Conservation (phyloP, 1,140 invertebrate genomes). For the Diplogasteroides magnus region DNA sequence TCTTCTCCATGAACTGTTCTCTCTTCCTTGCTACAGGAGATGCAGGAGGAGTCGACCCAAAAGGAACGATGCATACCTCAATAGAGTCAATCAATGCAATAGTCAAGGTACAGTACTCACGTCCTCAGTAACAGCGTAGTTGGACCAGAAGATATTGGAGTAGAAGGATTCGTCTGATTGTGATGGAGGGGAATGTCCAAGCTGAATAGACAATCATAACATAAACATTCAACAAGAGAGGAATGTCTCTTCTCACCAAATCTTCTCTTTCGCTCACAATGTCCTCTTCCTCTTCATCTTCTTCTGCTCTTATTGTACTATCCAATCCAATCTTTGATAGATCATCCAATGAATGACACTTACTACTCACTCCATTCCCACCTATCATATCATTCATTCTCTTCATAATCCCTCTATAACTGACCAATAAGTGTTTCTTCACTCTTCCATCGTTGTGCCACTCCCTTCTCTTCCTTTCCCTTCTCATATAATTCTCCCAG, state of each 20-base stretch:
- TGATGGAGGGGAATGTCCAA: neutral
- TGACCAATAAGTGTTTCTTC: neutral
- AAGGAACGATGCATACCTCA: neutral
- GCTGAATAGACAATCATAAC: too few species aligned
- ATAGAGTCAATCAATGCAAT: too few species aligned
- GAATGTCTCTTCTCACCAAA: neutral
- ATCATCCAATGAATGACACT: neutral
- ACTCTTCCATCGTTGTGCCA: slow-evolving; percentile 10
- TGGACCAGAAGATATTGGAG: neutral
- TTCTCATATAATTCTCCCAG: slow-evolving; percentile 30
- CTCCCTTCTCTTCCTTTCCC: slow-evolving; percentile 19
- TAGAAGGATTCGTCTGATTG: neutral
- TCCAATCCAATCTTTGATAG: neutral
- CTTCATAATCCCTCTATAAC: neutral
- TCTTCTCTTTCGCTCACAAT: neutral
- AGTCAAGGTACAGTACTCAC: neutral
- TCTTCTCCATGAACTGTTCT: neutral
- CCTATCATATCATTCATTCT: neutral
- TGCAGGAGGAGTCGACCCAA: neutral
- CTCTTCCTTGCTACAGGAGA: neutral
- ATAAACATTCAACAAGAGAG: too few species aligned
- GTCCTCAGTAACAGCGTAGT: neutral
- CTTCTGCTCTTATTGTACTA: too few species aligned
- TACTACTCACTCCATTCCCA: neutral
- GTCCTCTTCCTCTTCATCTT: too few species aligned